A percentile compares a stretch with the other conserved stretches of the same genome.
These are phyloP conservation scores for Drosophila suboccidentalis DNA, from an alignment of 2,888 invertebrate genomes.

Conservation along the genomic window DNA sequence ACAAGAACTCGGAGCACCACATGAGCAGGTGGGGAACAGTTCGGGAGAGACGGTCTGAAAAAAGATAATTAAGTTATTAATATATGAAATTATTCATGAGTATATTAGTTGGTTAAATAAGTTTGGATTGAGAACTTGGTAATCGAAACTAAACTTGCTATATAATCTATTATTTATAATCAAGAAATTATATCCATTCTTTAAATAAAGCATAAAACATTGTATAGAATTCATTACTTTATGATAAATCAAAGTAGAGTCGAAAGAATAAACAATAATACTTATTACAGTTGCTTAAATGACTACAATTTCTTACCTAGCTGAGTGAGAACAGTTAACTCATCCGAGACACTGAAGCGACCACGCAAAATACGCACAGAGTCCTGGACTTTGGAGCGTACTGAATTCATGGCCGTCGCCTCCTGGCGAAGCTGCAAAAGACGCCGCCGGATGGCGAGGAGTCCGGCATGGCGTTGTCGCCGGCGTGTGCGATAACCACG, in stretches of 20 bases:
- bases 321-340: constrained; percentile 78
- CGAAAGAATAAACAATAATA: too few species aligned
- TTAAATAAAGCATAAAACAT: too few species aligned
- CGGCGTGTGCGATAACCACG: constrained; percentile 86
- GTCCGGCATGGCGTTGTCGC: constrained; percentile 69
- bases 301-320: not conserved
- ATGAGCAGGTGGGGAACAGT: constrained; percentile 84
- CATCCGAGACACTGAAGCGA: constrained; percentile 81
- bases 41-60: constrained; percentile 83
- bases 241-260: too few species aligned
- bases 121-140: too few species aligned
- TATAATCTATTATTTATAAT: too few species aligned
- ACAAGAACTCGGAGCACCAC: constrained; percentile 84
- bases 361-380: constrained; percentile 83
- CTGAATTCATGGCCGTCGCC: constrained; percentile 70
- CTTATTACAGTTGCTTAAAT: too few species aligned
- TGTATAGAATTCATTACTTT: too few species aligned
- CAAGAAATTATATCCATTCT: too few species aligned
- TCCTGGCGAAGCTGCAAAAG: constrained; percentile 72
- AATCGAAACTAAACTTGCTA: too few species aligned
- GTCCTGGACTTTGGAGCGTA: constrained; percentile 80
- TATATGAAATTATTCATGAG: too few species aligned
- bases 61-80: not conserved
- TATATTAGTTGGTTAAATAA: too few species aligned
- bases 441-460: constrained; percentile 76